These are phyloP conservation scores for Euborellia annulipes DNA, from an alignment of 1,140 invertebrate genomes.

Conservation along the genomic window DNA sequence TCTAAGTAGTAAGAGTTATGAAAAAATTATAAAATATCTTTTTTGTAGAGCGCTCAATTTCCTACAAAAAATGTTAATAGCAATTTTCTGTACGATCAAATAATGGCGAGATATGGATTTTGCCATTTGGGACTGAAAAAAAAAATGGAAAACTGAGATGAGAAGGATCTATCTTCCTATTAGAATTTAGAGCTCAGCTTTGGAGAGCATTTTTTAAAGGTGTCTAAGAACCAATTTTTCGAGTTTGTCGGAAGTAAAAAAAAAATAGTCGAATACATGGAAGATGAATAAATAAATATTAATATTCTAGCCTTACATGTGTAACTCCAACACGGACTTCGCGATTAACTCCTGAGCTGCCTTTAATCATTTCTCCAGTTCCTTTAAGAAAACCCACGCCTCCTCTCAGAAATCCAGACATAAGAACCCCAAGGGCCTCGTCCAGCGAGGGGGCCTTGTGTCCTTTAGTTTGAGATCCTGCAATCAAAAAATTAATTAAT, in stretches of 20 bases:
- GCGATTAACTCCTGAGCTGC: slow-evolving; percentile 74
- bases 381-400: slow-evolving; percentile 91
- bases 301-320: slow-evolving; percentile 45
- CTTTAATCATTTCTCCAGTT: slow-evolving; percentile 91
- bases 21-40: too few species aligned
- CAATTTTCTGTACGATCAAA: too few species aligned
- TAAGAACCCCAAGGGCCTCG: slow-evolving; percentile 78
- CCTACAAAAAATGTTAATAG: too few species aligned
- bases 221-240: background rate
- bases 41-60: too few species aligned
- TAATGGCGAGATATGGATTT: too few species aligned
- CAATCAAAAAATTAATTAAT: slow-evolving; percentile 15
- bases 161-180: too few species aligned
- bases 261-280: background rate
- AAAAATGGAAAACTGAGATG: too few species aligned
- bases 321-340: slow-evolving; percentile 93
- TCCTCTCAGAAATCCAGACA: slow-evolving; percentile 88
- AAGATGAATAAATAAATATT: slow-evolving; percentile 4
- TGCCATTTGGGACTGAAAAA: too few species aligned
- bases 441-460: slow-evolving; percentile 61
- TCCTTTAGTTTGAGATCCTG: slow-evolving; percentile 37
- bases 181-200: slow-evolving; percentile 1
- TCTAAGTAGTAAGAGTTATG: too few species aligned
- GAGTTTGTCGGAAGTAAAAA: background rate
- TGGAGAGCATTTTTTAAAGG: slow-evolving; percentile 7